Evolutionary conservation across 2,888 invertebrate species (phyloP), one percentile per base, ranked within the genome.

Genomic region (Drosophila merina): DNA sequence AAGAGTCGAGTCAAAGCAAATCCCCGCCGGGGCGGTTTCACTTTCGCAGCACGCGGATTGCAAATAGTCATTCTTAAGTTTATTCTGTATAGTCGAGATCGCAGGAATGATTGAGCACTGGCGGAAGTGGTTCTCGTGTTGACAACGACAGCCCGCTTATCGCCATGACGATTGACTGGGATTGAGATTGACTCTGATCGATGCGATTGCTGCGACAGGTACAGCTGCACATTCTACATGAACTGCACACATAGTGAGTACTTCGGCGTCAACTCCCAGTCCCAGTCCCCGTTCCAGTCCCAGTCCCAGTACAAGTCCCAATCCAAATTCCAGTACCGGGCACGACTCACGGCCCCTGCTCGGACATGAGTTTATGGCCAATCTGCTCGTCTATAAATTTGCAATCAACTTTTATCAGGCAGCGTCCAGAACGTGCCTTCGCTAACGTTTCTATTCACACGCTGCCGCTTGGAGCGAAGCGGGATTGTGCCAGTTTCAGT

Each of bases 371-470:
- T 80, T 80, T 80, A 80, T 80, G 84, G 84, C 62, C 80, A 80
- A 80, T 86, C 86, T 80, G 72, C 85, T 74, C 73, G 68, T 81
- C 85, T 84, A 81, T 86, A 84, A 86, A 86, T 86, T 84, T 88
- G 84, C 84, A 84, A 88, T 84, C 88, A 84, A 84, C 86, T 84
- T 82, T 88, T 84, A 88, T 88, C 84, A 82, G 82, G 66, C 79
- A 56, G 67, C 62, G 55, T 70, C 55, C 73, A 83, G 86, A 84
- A 84, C 88, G 84, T 84, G 84, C 81, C 86, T 88, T 72, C 73
- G 71, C 85, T 84, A 84, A 88, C 84, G 86, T 84, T 88, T 84
- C 86, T 84, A 84, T 84, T 84, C 84, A 84, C 84, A 84, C 84
- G 84, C 81, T 86, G 72, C 66, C 62, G 48, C 49, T 52, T 48